Conservation (phyloP, 1,140 invertebrate genomes). For the Holcopasites calliopsidis region DNA sequence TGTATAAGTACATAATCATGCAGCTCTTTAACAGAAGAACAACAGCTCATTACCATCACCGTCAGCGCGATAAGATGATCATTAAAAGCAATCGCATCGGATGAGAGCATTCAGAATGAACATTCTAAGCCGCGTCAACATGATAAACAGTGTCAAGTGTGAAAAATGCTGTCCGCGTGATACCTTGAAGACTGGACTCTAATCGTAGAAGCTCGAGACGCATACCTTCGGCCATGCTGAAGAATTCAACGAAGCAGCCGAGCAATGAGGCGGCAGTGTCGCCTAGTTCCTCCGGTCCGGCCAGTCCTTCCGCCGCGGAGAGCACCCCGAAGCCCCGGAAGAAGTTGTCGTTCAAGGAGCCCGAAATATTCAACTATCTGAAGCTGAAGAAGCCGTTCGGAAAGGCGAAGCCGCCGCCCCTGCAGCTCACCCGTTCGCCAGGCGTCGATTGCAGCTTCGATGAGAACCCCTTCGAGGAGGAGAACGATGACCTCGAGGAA, state of each 20-base stretch:
- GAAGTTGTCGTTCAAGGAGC: constrained; percentile 92
- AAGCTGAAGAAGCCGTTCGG: constrained; percentile 70
- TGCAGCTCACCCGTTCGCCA: constrained; percentile 10
- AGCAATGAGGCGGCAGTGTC: constrained; percentile 67
- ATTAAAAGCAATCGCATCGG: no score
- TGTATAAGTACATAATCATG: no score
- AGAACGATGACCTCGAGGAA: constrained; percentile 73
- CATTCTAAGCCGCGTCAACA: no score
- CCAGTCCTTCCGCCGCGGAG: constrained; percentile 68
- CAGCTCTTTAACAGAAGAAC: no score
- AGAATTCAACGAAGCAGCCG: constrained; percentile 52
- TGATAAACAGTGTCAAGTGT: no score
- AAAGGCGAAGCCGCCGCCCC: constrained; percentile 27
- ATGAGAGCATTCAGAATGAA: no score
- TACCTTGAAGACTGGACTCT: not conserved
- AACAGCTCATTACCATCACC: no score
- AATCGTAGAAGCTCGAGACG: not conserved
- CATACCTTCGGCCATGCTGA: constrained; percentile 62
- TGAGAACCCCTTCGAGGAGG: constrained; percentile 72
- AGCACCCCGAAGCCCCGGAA: constrained; percentile 86
- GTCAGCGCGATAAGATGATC: no score
- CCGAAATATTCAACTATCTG: constrained; percentile 84
- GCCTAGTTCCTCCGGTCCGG: constrained; percentile 60
- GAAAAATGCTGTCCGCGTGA: no score
- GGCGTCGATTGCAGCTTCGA: constrained; percentile 52